Evolutionary conservation across 2,113 vertebrate species (phyloP).

Genomic region (Hippocampus guttulatus): DNA sequence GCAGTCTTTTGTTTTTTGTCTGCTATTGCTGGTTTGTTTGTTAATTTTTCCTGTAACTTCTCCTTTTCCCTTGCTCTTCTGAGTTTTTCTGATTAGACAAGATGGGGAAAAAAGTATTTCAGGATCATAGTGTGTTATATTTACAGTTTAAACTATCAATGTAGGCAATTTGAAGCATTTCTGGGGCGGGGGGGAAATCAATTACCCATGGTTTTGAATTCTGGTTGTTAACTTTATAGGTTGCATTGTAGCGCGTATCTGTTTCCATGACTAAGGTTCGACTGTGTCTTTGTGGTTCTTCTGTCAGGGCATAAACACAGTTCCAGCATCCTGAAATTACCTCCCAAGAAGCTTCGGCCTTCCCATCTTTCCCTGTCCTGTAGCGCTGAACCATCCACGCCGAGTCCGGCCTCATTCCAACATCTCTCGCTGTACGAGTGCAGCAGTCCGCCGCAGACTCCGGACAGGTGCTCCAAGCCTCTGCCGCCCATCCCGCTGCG

Average conservation of each 20-base stretch:
- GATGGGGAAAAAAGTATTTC: no score
- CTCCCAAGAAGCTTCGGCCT: conserved; percentile 70
- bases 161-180: no score
- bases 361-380: conserved; percentile 68
- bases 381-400: conserved; percentile 49
- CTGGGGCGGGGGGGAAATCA: no score
- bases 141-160: no score
- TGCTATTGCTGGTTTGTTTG: no score
- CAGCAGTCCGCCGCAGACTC: conserved; percentile 76
- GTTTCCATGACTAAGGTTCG: not conserved
- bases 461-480: conserved; percentile 80
- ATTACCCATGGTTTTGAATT: not conserved
- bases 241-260: not conserved
- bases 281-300: conserved; percentile 18
- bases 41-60: no score
- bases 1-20: no score
- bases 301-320: conserved; percentile 72
- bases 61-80: no score
- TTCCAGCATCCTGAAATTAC: conserved; percentile 67
- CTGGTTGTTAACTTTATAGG: not conserved
- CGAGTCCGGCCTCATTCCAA: conserved; percentile 72
- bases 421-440: conserved; percentile 77
- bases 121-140: no score
- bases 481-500: conserved; percentile 85
- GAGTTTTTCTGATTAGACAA: no score